Conservation (phyloP, 2,888 invertebrate species). For the Lordiphosa andalusiaca region DNA sequence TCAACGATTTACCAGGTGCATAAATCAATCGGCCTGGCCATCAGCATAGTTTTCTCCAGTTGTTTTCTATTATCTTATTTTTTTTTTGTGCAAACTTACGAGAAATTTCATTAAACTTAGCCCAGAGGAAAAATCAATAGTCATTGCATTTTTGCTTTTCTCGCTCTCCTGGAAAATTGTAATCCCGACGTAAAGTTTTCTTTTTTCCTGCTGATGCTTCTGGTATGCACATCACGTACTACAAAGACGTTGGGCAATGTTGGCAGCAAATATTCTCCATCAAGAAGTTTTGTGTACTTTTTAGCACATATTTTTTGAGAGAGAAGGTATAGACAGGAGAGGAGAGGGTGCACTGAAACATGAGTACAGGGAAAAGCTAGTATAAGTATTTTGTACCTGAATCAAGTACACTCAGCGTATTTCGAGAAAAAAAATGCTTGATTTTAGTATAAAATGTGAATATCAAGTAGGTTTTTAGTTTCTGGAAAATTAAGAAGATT, state of each 20-base stretch:
- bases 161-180: constrained; percentile 30
- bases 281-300: constrained; percentile 59
- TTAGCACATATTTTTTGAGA: constrained; percentile 57
- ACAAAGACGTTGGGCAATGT: constrained; percentile 50
- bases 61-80: too few species aligned
- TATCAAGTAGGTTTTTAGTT: too few species aligned
- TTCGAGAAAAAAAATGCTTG: too few species aligned
- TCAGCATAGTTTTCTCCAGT: too few species aligned
- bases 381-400: constrained; percentile 3
- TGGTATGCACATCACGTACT: constrained; percentile 64
- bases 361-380: neutral
- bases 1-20: constrained; percentile 43
- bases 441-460: too few species aligned
- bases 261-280: constrained; percentile 55
- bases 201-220: constrained; percentile 25
- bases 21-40: constrained; percentile 50
- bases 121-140: constrained; percentile 54
- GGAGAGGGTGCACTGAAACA: constrained; percentile 20
- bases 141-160: constrained; percentile 10
- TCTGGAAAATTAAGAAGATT: too few species aligned
- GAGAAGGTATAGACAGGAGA: constrained; percentile 1
- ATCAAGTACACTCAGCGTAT: too few species aligned
- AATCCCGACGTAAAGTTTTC: constrained; percentile 44
- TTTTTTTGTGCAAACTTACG: constrained; percentile 16
- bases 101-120: constrained; percentile 46